These are phyloP conservation scores for Cuculus canorus DNA, from an alignment of 2,797 vertebrate species.

Conservation along the genomic window DNA sequence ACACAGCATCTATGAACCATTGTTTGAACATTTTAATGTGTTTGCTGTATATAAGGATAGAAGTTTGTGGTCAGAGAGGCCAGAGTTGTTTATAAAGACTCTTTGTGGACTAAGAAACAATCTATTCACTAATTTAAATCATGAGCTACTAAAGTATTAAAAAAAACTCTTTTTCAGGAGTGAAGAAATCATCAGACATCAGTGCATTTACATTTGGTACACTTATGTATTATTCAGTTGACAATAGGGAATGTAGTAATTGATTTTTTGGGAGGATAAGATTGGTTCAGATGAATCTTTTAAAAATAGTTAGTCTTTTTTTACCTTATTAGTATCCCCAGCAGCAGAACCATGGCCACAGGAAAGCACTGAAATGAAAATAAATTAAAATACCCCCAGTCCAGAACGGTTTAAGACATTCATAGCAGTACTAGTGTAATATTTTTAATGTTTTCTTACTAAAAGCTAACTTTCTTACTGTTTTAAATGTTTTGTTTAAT, in stretches of 20 bases:
- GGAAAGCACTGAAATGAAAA: background rate
- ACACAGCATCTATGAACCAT: background rate
- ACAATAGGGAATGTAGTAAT: constrained; percentile 1
- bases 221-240: constrained; percentile 33
- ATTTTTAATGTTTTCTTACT: background rate
- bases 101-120: constrained; percentile 5
- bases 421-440: background rate
- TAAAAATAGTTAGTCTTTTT: background rate
- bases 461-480: background rate
- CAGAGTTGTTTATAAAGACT: background rate
- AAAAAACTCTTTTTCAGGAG: background rate
- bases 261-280: constrained; percentile 28
- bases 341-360: background rate
- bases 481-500: background rate
- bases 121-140: constrained; percentile 21
- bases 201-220: constrained; percentile 12
- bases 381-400: background rate
- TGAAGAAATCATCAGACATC: constrained; percentile 24
- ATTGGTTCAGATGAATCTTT: constrained; percentile 13
- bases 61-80: background rate
- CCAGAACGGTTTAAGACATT: background rate
- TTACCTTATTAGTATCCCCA: background rate
- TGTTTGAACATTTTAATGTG: background rate
- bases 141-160: constrained; percentile 4
- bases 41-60: constrained; percentile 25